Base-by-base conservation (phyloP, 2,113 vertebrate genomes). In the Alligator sinensis region DNA sequence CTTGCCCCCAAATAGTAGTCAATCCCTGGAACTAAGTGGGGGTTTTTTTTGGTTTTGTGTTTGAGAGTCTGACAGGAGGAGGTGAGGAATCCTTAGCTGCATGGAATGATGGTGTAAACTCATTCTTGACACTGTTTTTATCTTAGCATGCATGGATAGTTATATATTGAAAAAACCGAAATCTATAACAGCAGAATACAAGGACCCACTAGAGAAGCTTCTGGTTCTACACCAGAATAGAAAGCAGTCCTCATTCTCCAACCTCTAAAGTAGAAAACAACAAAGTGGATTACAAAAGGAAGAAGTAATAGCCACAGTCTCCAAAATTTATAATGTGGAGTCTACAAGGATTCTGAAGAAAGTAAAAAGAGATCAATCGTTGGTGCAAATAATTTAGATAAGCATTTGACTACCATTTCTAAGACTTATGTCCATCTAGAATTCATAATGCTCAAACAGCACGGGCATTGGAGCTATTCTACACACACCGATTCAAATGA, bases 71-170 rank as follows among this genome's bases (percentile, higher is more conserved):
- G 47, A 47, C 9, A 28, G 3, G 6, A 18, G 1, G 3, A 4
- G 1, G 14, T 81, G 16, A 83, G 47, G 30, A 88, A 81, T 3
- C 1, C 19, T 64, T 66, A 58, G 21, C 47, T 17, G 47, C 5
- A 9, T 76, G 4, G 38, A 79, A 91, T 10, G 88, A 80, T 47
- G 9, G 47, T 47, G 47, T 13, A 27, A 15, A 78, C 1, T 1
- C 58, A 4, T 60, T 86, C 76, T 28, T 55, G 13, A 24, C 59
- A 62, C 30, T 27, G 24, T 47, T 16, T 28, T 47, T 76, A 11
- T 2, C 24, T 58, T 75, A 62, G 16, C 19, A 64, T 30, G 6
- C 87, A 58, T 0, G 1, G 2, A 3, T 61, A 7, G 6, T 63
- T 28, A 19, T 15, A 34, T 34, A 34, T 34, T 34, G 34, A 34